phyloP scores from a whole-genome alignment of 2,113 vertebrate species.

The Ardeotis arabs region DNA sequence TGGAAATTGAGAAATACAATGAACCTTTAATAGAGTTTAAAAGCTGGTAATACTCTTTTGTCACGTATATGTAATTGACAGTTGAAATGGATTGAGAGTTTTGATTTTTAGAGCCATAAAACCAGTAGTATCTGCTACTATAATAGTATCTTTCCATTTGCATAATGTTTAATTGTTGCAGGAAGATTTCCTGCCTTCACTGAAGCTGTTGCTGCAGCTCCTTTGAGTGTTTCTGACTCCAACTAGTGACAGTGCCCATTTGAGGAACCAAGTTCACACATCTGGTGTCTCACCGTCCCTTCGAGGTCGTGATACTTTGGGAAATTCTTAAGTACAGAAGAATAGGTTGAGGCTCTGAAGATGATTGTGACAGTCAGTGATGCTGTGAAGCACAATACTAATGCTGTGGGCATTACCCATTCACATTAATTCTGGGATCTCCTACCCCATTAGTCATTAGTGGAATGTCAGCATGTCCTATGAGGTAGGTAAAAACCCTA shows the following conservation, averaged over 20 bases:
- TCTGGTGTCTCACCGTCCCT: neutral
- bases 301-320: neutral
- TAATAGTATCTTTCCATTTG: neutral
- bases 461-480: neutral
- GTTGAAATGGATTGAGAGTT: neutral
- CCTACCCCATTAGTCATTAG: neutral
- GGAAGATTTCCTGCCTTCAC: neutral
- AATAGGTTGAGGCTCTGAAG: neutral
- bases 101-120: neutral
- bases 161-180: neutral
- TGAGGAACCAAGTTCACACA: neutral
- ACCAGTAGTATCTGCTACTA: neutral
- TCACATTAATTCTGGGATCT: neutral
- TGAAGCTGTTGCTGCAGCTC: neutral
- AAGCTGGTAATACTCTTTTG: neutral
- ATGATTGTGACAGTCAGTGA: neutral
- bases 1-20: neutral
- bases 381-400: neutral
- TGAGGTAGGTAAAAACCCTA: neutral
- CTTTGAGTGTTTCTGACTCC: neutral
- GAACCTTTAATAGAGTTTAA: neutral
- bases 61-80: fast-evolving
- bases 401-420: neutral
- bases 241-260: neutral
- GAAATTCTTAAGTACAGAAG: neutral